Evolutionary conservation across 2,888 invertebrate genomes (phyloP), one percentile per base, ranked within the genome.

Genomic region (Aporophyla nigra): DNA sequence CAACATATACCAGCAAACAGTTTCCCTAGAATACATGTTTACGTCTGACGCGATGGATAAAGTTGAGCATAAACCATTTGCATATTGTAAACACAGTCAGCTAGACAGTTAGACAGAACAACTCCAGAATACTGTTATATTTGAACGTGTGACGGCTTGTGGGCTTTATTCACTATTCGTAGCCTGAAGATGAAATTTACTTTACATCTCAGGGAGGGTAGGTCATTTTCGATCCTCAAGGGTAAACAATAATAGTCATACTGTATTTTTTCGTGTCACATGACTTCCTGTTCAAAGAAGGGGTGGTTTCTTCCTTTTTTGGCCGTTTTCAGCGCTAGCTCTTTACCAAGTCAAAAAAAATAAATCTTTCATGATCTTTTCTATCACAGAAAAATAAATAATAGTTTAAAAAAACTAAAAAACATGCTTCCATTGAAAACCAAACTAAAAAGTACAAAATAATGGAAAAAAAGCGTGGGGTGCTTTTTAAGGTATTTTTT

Each of bases 31-130:
- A 49, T 56, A 54, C 27, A 54, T 62, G 68, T 65, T 71, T 63
- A 66, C 21, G 51, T 71, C 40, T 59, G 59, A 53, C 43, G 43
- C 56, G 82, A 71, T 75, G 65, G 53, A 61, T 63, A 82, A 83
- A 83, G 83, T 83, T 82, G 24, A 49, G 63, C 59, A 63, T 66
- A 76, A 75, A 68, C 83, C 84, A 86, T 84, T 84, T 86, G 84
- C 84, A 84, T 84, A 86, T 86, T 86, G 86, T 86, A 78, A 73
- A 86, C 75, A 75, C 10, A 19, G 70, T 27, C 69, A 78, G 75
- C 73, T 78, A 61, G 83, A 82, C 78, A 73, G 74, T 75, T 53
- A 27, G 63, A 78, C 75, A 40, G 71, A 72, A 70, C 53, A 72
- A 70, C 83, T 72, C 51, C 51, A 58, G 70, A 68, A 54, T 71